Percentiles rank a stretch among this genome's conserved stretches.
phyloP scores from a whole-genome alignment of 2,888 invertebrate genomes.

The Muschampia plurimacula region DNA sequence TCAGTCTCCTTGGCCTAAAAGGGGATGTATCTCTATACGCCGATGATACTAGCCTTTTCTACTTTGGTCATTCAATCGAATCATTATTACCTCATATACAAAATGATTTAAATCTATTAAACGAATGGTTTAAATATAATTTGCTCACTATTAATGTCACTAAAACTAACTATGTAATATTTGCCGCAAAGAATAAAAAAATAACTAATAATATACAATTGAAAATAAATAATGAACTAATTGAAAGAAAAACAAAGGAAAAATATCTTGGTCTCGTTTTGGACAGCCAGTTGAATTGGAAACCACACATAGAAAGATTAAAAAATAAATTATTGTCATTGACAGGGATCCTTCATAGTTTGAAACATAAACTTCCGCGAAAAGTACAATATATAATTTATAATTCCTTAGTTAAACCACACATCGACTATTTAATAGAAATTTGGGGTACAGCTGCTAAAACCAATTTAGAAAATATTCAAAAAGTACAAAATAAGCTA shows the following conservation, averaged over 20 bases:
- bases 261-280: constrained; percentile 46
- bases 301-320: constrained; percentile 41
- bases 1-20: constrained; percentile 9
- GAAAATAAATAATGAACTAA: constrained; percentile 14
- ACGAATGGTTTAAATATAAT: constrained; percentile 43
- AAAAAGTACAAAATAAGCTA: constrained; percentile 9
- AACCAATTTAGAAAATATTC: constrained; percentile 3
- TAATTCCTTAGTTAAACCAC: constrained; percentile 8
- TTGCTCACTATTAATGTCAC: constrained; percentile 24
- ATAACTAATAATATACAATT: background rate
- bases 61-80: constrained; percentile 38
- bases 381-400: constrained; percentile 7
- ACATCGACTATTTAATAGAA: constrained; percentile 11
- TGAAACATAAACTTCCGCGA: background rate
- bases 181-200: constrained; percentile 20
- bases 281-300: constrained; percentile 42
- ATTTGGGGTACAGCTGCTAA: constrained; percentile 9
- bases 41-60: constrained; percentile 41
- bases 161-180: constrained; percentile 22
- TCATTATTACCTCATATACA: constrained; percentile 36
- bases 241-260: constrained; percentile 32
- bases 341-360: background rate
- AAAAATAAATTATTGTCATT: constrained; percentile 42
- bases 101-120: constrained; percentile 39
- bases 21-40: constrained; percentile 19